Base-by-base conservation (phyloP, 1,140 invertebrate genomes). In the Aporrectodea caliginosa region DNA sequence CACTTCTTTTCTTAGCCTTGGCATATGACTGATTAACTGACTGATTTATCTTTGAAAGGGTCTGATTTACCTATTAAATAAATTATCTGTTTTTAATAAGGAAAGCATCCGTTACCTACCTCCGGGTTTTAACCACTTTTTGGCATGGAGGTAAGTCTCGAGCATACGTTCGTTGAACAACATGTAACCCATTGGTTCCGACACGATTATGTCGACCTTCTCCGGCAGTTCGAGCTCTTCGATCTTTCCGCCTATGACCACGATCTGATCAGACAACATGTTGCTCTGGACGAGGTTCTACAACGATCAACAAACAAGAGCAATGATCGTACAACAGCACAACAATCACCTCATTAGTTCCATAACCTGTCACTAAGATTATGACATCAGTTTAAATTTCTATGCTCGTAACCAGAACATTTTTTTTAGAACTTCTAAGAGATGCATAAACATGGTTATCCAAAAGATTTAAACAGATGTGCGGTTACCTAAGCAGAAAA, bases 121-220 rank as follows among this genome's bases (percentile, higher is more conserved):
- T 86, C 92, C 92, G 72, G 95, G 93, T 89, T 93, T 93, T 16
- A 99, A 90, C 95, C 96, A 99, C 86, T 99, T 99, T 86, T 98
- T 97, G 1, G 97, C 97, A 90, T 99, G 97, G 71, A 99, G 89
- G 90, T 97, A 99, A 6, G 96, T 98, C 90, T 99, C 98, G 80
- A 99, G 90, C 98, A 99, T 99, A 83, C 98, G 91, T 89, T 99
- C 98, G 89, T 99, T 99, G 85, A 98, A 98, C 22, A 99, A 89
- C 97, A 99, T 99, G 85, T 99, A 99, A 32, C 98, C 98, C 97
- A 99, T 99, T 0, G 98, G 98, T 89, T 99, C 98, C 14, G 96
- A 98, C 80, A 99, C 96, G 84, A 99, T 98, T 35, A 98, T 92
- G 89, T 99, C 97, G 16, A 99, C 97, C 84, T 91, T 91, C 88